Conservation (phyloP, 2,113 vertebrate species). For the Prochilodus magdalenae region DNA sequence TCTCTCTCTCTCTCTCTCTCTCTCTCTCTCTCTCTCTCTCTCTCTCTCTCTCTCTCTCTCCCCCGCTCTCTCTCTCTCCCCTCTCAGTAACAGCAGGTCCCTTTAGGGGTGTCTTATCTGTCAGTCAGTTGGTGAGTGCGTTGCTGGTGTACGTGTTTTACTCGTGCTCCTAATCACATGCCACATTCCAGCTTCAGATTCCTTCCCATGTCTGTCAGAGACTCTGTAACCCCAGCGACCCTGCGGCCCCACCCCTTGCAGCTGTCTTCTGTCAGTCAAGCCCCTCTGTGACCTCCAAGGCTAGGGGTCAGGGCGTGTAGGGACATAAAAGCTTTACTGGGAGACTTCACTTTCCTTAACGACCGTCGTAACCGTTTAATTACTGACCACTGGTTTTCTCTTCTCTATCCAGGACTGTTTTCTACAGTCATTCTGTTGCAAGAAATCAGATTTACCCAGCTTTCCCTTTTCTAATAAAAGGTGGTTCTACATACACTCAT, state of each 20-base stretch:
- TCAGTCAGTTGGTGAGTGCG: neutral
- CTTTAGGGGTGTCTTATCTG: neutral
- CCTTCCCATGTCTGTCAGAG: constrained; percentile 10
- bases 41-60: neutral
- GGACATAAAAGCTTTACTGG: neutral
- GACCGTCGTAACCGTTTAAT: neutral
- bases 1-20: neutral
- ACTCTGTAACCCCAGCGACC: constrained; percentile 26
- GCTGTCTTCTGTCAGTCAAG: constrained; percentile 49
- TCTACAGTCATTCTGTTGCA: too few relatives aligned
- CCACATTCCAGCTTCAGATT: constrained; percentile 44
- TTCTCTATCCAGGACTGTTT: neutral
- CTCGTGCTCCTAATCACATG: constrained; percentile 4
- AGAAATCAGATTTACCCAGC: too few relatives aligned
- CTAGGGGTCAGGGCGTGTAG: neutral
- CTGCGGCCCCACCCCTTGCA: constrained; percentile 20
- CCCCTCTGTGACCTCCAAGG: neutral
- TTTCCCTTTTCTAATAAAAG: too few relatives aligned
- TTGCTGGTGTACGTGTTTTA: neutral
- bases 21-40: neutral
- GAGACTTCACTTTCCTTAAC: neutral
- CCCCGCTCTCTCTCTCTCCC: neutral
- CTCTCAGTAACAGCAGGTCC: too few relatives aligned
- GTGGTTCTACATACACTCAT: too few relatives aligned
- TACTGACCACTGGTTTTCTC: neutral